These are phyloP conservation scores for Macropus fuliginosus DNA, from an alignment of 2,797 vertebrate genomes.

Conservation along the genomic window DNA sequence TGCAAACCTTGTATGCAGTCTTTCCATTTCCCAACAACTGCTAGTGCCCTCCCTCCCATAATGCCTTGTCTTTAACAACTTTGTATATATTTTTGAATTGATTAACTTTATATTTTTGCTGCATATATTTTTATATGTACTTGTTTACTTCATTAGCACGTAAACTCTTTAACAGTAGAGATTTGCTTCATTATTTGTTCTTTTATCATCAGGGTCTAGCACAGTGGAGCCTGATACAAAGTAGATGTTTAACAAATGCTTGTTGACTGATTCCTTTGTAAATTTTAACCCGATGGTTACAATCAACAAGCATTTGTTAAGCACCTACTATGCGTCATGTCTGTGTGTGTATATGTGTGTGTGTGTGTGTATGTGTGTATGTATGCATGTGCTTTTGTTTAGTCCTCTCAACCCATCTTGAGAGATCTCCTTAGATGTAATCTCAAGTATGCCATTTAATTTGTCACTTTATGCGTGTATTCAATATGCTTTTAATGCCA, in stretches of 20 bases:
- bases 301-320: neutral
- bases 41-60: neutral
- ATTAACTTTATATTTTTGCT: neutral
- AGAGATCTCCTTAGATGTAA: neutral
- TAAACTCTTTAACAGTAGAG: neutral
- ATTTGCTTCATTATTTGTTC: neutral
- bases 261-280: neutral
- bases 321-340: neutral
- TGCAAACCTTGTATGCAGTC: neutral
- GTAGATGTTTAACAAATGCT: neutral
- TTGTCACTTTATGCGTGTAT: neutral
- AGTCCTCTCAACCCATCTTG: neutral
- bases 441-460: neutral
- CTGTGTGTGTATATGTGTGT: too few relatives aligned
- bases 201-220: neutral
- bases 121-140: neutral
- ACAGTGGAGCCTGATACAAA: neutral
- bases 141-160: neutral
- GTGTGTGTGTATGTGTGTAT: too few relatives aligned
- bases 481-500: neutral
- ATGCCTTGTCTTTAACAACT: neutral
- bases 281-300: neutral
- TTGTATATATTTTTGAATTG: neutral
- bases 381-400: neutral
- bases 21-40: neutral